Conservation (phyloP, 2,113 vertebrate genomes). For the Podilymbus podiceps region DNA sequence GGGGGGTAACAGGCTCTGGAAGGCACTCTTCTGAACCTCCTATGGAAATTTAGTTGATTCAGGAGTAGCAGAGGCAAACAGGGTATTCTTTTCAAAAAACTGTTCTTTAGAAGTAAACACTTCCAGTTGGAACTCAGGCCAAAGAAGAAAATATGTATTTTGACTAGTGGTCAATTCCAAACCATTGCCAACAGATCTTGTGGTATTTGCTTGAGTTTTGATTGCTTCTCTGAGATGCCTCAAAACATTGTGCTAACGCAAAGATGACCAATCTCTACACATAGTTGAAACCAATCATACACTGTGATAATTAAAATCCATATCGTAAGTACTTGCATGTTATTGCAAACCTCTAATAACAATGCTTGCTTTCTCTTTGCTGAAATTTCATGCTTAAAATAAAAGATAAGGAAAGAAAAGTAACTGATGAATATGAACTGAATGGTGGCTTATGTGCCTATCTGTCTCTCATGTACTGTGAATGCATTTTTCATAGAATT, state of each 20-base stretch:
- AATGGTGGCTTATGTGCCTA: neutral
- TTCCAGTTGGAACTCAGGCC: neutral
- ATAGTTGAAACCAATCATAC: neutral
- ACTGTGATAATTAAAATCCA: neutral
- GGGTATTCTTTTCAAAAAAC: neutral
- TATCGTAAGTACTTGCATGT: neutral
- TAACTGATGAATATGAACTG: neutral
- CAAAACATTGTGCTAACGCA: accelerated
- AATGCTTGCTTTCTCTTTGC: neutral
- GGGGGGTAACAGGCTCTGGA: neutral
- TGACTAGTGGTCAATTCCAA: neutral
- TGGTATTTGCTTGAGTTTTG: neutral
- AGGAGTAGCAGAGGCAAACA: neutral
- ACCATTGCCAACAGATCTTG: neutral
- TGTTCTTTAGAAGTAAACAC: neutral
- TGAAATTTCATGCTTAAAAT: neutral
- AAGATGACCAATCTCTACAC: neutral
- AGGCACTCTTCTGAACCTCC: neutral
- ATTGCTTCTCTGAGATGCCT: neutral
- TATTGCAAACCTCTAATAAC: neutral
- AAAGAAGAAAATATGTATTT: neutral
- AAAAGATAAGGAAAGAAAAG: neutral
- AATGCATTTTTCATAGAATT: neutral
- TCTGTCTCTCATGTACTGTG: neutral
- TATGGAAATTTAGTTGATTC: neutral